A percentile compares a stretch with the other conserved stretches of the same genome.
Conservation (phyloP, 1,140 invertebrate species). For the Zaprionus ghesquierei region DNA sequence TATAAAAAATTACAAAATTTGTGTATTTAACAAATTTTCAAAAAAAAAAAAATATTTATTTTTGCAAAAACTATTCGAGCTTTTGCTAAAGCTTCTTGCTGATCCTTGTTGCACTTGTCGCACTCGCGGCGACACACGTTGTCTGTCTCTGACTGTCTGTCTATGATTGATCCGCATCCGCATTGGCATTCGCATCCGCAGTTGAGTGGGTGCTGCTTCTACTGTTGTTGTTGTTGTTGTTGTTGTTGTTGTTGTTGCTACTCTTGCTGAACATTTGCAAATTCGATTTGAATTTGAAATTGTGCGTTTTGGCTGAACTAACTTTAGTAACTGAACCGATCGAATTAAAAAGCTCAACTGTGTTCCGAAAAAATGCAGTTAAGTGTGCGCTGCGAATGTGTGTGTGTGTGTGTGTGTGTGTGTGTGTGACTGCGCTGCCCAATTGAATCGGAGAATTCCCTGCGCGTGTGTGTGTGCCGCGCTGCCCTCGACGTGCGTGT, state of each 20-base stretch:
- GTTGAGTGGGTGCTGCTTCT: slow-evolving; percentile 8
- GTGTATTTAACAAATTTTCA: neutral
- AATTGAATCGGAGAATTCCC: neutral
- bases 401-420: slow-evolving; percentile 18
- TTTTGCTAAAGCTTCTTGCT: neutral
- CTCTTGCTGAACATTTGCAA: neutral
- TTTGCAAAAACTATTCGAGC: neutral
- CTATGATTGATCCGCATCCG: slow-evolving; percentile 31
- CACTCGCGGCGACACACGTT: neutral
- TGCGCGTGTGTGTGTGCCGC: slow-evolving; percentile 34
- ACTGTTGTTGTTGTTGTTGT: neutral
- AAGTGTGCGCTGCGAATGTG: slow-evolving; percentile 51
- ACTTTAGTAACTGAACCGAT: slow-evolving; percentile 82
- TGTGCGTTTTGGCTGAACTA: slow-evolving; percentile 78
- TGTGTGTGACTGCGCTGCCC: slow-evolving; percentile 2
- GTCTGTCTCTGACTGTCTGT: slow-evolving; percentile 4
- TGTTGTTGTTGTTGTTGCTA: slow-evolving; percentile 1
- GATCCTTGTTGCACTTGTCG: slow-evolving; percentile 15
- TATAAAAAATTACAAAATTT: too few species aligned
- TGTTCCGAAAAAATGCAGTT: slow-evolving; percentile 82
- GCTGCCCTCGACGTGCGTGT: slow-evolving; percentile 76
- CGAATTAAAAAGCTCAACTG: slow-evolving; percentile 83
- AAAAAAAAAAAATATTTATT: slow-evolving; percentile 12
- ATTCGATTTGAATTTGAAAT: slow-evolving; percentile 41
- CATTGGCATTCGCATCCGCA: slow-evolving; percentile 11